Evolutionary conservation across 2,113 vertebrate species (phyloP).

Genomic region (Gnathonemus longibarbis): DNA sequence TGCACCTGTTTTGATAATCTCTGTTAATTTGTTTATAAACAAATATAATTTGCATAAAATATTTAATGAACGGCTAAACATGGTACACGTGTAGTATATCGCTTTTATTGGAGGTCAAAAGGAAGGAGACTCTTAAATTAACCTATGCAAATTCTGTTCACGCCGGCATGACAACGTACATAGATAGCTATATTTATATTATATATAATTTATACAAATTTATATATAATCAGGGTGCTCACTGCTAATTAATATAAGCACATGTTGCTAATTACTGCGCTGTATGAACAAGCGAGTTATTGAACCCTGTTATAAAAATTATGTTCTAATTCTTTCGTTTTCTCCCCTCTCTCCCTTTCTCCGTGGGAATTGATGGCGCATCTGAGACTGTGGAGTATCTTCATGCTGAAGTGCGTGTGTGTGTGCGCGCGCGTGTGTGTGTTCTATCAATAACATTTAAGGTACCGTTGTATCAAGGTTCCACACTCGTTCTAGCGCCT

Average conservation of each 20-base stretch:
- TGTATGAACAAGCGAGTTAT: constrained; percentile 76
- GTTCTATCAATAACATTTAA: not conserved
- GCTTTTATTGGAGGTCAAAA: constrained; percentile 64
- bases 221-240: constrained; percentile 96
- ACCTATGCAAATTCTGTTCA: constrained; percentile 74
- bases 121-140: constrained; percentile 72
- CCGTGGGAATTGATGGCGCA: not conserved
- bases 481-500: not conserved
- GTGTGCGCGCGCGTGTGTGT: too few relatives aligned
- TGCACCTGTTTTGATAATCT: constrained; percentile 96
- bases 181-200: not conserved
- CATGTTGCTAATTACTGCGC: constrained; percentile 85
- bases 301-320: constrained; percentile 60
- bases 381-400: not conserved
- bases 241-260: constrained; percentile 93
- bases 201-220: constrained; percentile 28
- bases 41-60: constrained; percentile 94
- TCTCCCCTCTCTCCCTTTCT: constrained; percentile 5
- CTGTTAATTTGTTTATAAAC: constrained; percentile 96
- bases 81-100: constrained; percentile 68
- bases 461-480: not conserved
- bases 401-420: not conserved
- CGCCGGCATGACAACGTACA: constrained; percentile 32
- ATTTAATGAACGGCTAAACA: constrained; percentile 86
- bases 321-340: constrained; percentile 39